Evolutionary conservation across 1,140 invertebrate species (phyloP).

Genomic region (Pissodes strobi): DNA sequence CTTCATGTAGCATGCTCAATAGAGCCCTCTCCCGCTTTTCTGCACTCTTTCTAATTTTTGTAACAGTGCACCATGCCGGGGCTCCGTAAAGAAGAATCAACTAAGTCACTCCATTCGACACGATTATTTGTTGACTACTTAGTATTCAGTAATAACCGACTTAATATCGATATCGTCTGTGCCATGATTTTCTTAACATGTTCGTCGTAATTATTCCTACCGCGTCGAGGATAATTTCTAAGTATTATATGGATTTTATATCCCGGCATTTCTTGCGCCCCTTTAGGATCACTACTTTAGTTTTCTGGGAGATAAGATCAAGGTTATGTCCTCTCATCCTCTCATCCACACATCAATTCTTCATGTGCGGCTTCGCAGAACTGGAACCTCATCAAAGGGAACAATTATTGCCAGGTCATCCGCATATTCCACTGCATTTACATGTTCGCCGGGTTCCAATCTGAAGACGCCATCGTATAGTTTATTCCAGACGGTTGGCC

Average conservation of each 20-base stretch:
- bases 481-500: conserved; percentile 55
- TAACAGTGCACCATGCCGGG: conserved; percentile 28
- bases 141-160: too few species aligned
- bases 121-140: too few species aligned
- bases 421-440: conserved; percentile 30
- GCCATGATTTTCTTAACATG: too few species aligned
- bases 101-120: too few species aligned
- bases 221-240: too few species aligned
- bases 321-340: conserved; percentile 35
- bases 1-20: conserved; percentile 27
- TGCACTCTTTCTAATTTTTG: conserved; percentile 14
- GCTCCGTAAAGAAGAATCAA: too few species aligned
- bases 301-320: conserved; percentile 40
- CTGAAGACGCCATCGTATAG: conserved; percentile 53
- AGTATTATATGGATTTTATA: too few species aligned
- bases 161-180: too few species aligned
- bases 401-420: conserved; percentile 41
- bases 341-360: conserved; percentile 30
- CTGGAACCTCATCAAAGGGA: background rate
- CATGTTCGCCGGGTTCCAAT: conserved; percentile 37
- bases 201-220: too few species aligned
- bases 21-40: conserved; percentile 25
- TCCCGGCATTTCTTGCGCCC: too few species aligned
- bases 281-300: conserved; percentile 40
- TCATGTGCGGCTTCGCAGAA: conserved; percentile 19